Conservation (phyloP, 2,797 vertebrate genomes). For the Anableps anableps region DNA sequence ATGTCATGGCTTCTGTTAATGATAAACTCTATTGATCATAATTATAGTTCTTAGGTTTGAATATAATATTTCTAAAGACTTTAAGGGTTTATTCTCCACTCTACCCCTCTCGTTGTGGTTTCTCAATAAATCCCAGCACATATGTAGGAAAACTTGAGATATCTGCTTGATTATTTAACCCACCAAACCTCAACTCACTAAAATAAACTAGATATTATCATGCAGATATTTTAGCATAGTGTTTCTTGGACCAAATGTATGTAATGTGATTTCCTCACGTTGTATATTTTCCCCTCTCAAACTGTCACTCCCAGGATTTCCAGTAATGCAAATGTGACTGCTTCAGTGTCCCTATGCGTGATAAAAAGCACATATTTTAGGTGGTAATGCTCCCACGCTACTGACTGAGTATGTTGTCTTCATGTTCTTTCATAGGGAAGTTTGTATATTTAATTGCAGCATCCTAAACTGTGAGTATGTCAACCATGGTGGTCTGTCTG, state of each 20-base stretch:
- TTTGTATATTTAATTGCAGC: conserved; percentile 47
- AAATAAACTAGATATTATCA: conserved; percentile 68
- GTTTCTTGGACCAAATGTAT: conserved; percentile 55
- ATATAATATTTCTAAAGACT: conserved; percentile 70
- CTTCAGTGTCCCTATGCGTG: conserved; percentile 32
- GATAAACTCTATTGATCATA: conserved; percentile 65
- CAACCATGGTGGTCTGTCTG: conserved; percentile 50
- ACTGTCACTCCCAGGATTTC: conserved; percentile 49
- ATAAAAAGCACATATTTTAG: conserved; percentile 33
- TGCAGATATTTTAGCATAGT: conserved; percentile 65
- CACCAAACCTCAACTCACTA: conserved; percentile 58
- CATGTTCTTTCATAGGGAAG: conserved; percentile 31
- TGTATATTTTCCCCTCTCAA: conserved; percentile 43
- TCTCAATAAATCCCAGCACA: conserved; percentile 65
- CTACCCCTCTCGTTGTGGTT: conserved; percentile 37
- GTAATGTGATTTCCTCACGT: conserved; percentile 62
- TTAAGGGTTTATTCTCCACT: conserved; percentile 59
- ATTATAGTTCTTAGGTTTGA: conserved; percentile 64
- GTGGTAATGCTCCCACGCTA: conserved; percentile 12
- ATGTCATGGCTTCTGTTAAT: conserved; percentile 55
- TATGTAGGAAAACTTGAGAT: conserved; percentile 68
- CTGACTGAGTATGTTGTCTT: conserved; percentile 18
- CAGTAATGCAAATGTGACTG: conserved; percentile 38
- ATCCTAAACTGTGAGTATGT: conserved; percentile 46
- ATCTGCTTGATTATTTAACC: conserved; percentile 72